phyloP scores from a whole-genome alignment of 1,140 invertebrate genomes.

The Panulirus ornatus region DNA sequence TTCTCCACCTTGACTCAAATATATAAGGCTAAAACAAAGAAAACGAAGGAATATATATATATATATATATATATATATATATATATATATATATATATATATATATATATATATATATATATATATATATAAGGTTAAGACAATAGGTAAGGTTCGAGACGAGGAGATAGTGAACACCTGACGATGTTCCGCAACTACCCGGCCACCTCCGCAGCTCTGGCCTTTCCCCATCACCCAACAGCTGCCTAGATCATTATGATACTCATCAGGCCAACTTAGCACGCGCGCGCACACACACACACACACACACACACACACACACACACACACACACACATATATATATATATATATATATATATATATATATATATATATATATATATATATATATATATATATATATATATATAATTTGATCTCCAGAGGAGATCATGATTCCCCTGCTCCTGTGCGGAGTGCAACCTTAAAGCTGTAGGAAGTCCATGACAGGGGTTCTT shows the following conservation, averaged over 20 bases:
- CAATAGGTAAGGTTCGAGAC: neutral
- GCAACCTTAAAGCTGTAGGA: neutral
- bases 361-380: slow-evolving; percentile 14
- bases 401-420: neutral
- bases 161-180: neutral
- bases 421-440: neutral
- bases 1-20: too few species aligned
- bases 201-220: neutral
- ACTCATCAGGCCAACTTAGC: neutral
- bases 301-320: slow-evolving; percentile 29
- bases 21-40: too few species aligned
- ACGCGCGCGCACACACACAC: neutral
- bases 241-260: neutral
- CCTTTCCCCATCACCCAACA: neutral
- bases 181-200: neutral
- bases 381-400: slow-evolving; percentile 14
- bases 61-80: too few species aligned
- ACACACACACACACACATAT: slow-evolving; percentile 28
- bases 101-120: too few species aligned
- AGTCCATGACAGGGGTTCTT: neutral
- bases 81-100: too few species aligned
- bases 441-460: neutral
- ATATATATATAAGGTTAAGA: neutral
- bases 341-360: slow-evolving; percentile 14
- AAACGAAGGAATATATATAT: too few species aligned